Base-by-base conservation (phyloP, 1,140 invertebrate species). In the Homarus americanus region DNA sequence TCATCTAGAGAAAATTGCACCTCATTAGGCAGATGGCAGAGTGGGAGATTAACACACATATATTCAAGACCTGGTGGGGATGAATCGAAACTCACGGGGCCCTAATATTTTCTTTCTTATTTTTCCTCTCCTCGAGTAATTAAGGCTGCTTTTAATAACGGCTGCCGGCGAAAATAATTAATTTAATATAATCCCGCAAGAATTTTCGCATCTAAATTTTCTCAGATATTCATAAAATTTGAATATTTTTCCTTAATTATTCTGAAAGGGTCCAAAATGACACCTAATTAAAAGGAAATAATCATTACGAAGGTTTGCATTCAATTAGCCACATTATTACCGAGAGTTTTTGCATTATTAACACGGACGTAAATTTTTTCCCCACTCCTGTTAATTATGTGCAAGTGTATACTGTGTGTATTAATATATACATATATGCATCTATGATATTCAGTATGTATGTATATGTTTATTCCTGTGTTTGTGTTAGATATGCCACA, bases 1-100 rank as follows among this genome's bases (percentile, higher is more conserved):
- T 90, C 87, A 83, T 90, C 72, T 83, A 41, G 72, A 20, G 87
- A 78, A 90, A 90, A 90, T 90, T 90, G 80, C 87, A 84, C 87
- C 87, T 66, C 87, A 90, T 90, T 90, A 90, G 49, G 38, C 20
- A 28, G 82, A 36, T 76, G 72, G 44, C 49, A 58, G 82, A 90
- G 80, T 49, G 87, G n/a, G 10, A 90, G 87, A 90, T 90, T 90
- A 83, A 82, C 72, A 82, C 87, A 34, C 80, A 76, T 66, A 66
- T 90, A 76, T 76, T 82, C 73, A 83, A 32, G 38, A 63, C 66
- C 80, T 40, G 1, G 24, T 40, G 1, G 24, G 72, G 73, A 90
- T 75, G 84, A 83, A 83, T 83, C 72, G 72, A 84, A 75, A 49
- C 78, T 53, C 58, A n/a, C n/a, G n/a, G 66, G 63, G 58, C 36